Percentiles rank a stretch among this genome's conserved stretches.
Evolutionary conservation across 2,888 invertebrate genomes (phyloP).

Genomic region (Athetis lepigone): DNA sequence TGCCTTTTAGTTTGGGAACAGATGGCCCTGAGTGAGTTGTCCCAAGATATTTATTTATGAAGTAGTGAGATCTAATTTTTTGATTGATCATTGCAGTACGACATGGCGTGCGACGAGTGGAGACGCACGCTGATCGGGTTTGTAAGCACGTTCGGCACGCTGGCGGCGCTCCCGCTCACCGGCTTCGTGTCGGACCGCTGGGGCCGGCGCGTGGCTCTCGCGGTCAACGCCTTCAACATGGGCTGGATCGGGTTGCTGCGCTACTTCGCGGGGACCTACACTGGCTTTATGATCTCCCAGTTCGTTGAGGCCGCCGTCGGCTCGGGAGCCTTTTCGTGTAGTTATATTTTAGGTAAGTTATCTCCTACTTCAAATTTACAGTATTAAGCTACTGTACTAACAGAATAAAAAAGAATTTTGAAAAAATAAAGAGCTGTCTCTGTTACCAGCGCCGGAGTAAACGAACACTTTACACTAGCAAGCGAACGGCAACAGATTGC

Average conservation of each 20-base stretch:
- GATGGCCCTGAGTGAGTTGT: too few relatives aligned
- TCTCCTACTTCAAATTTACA: too few relatives aligned
- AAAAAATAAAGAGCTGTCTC: too few relatives aligned
- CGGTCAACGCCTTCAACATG: slow-evolving; percentile 90
- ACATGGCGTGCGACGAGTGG: slow-evolving; percentile 93
- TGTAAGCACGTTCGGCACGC: slow-evolving; percentile 92
- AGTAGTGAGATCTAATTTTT: too few relatives aligned
- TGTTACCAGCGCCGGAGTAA: too few relatives aligned
- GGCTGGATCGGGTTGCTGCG: slow-evolving; percentile 92
- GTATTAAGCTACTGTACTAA: too few relatives aligned
- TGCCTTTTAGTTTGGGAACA: too few relatives aligned
- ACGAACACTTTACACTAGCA: too few relatives aligned
- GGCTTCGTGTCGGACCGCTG: slow-evolving; percentile 94
- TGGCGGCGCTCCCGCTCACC: slow-evolving; percentile 92
- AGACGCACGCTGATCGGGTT: slow-evolving; percentile 93
- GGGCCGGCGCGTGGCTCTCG: slow-evolving; percentile 91
- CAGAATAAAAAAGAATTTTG: too few relatives aligned
- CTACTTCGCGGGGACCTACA: slow-evolving; percentile 91
- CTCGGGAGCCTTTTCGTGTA: slow-evolving; percentile 92
- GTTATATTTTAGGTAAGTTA: slow-evolving; percentile 92
- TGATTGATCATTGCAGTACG: slow-evolving; percentile 90
- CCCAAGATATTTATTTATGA: too few relatives aligned
- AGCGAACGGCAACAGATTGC: too few relatives aligned
- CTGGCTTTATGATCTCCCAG: slow-evolving; percentile 92
- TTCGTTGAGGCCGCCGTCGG: slow-evolving; percentile 92